A percentile compares a stretch with the other conserved stretches of the same genome.
Conservation (phyloP, 1,140 invertebrate species). For the Frieseomelitta varia region DNA sequence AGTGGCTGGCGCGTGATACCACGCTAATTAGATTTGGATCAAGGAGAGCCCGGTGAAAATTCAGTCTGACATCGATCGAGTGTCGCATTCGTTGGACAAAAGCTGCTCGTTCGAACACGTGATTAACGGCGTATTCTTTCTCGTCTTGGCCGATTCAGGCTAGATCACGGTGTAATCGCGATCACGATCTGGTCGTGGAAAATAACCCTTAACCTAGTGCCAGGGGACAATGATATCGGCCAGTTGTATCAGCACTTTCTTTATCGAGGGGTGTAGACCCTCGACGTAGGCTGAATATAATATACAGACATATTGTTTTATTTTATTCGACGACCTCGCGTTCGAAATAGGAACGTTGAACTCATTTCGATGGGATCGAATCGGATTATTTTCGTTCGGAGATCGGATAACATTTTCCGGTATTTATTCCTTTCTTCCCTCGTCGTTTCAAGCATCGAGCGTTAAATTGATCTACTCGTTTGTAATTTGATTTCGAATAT, state of each 20-base stretch:
- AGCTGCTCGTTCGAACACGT: background rate
- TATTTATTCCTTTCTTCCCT: no score
- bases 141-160: background rate
- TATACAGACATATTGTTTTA: background rate
- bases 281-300: background rate
- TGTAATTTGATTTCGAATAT: no score
- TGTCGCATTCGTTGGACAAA: no score
- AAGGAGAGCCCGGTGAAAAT: background rate
- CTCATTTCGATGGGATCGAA: background rate
- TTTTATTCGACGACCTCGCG: background rate
- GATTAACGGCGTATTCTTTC: slow-evolving; percentile 5
- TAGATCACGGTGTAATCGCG: slow-evolving; percentile 21
- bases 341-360: background rate
- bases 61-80: slow-evolving; percentile 4
- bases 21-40: background rate
- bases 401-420: no score
- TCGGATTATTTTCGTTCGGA: background rate
- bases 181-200: slow-evolving; percentile 26
- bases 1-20: background rate
- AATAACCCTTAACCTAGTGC: slow-evolving; percentile 44
- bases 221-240: slow-evolving; percentile 8
- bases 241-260: slow-evolving; percentile 20
- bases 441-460: no score
- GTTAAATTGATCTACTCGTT: no score
- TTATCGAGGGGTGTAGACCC: background rate